Evolutionary conservation across 1,140 invertebrate species (phyloP), one percentile per base, ranked within the genome.

Genomic region (Grapholita molesta): DNA sequence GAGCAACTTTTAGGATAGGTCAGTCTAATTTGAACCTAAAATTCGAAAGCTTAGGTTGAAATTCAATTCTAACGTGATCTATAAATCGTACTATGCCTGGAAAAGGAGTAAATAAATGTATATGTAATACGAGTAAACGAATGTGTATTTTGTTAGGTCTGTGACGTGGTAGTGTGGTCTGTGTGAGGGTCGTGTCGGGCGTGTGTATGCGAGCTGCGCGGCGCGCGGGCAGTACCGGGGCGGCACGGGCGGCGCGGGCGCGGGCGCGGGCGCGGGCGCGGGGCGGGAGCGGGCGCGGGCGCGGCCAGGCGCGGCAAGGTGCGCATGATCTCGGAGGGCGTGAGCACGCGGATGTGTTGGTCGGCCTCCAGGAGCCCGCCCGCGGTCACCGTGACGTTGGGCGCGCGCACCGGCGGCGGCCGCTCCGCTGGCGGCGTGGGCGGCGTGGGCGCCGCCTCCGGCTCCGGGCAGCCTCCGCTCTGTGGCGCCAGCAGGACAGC

Each of bases 301-400:
- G 81, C 73, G 78, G 82, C 80, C 89, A 96, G 94, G 89, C 95
- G 96, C 86, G 96, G 96, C 90, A 96, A 94, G 86, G 96, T 96
- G 93, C 95, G 94, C 96, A 96, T 96, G 88, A 96, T 96, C 94
- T 96, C 96, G 77, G 95, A 96, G 76, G 96, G 96, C 81, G 96
- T 96, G 88, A 97, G 94, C 91, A 96, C 96, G 90, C 96, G 94
- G 92, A 96, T 96, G 92, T 96, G 95, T 90, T 95, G 95, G 92
- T 96, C 95, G 85, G 92, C 90, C 86, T 88, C 86, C 82, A 86
- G 84, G 85, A 86, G 85, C 80, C 90, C 89, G 85, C 86, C 89
- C 73, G 93, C 93, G 86, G 93, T 93, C 71, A 94, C 93, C 71
- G 93, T 94, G 57, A 94, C 93, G 85, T 94, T 94, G 74, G 93